A percentile compares a stretch with the other conserved stretches of the same genome.
Conservation (phyloP, 2,113 vertebrate genomes). For the Vicugna pacos region DNA sequence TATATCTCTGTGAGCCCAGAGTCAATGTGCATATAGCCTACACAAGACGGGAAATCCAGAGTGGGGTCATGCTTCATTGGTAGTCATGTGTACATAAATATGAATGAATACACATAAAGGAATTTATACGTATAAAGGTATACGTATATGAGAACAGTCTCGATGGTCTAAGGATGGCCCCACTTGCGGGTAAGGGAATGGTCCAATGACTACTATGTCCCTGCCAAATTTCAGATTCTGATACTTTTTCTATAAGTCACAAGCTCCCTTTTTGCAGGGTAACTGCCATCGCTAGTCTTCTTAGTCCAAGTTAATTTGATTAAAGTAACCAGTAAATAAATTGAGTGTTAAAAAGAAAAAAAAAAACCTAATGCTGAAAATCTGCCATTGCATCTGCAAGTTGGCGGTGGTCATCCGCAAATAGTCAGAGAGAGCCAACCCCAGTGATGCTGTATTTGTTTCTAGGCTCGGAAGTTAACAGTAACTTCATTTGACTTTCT, state of each 20-base stretch:
- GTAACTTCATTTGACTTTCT: constrained; percentile 73
- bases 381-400: constrained; percentile 45
- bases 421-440: constrained; percentile 79
- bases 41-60: not conserved
- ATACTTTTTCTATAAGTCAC: not conserved
- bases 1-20: not conserved
- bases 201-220: not conserved
- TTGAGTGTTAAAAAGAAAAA: not conserved
- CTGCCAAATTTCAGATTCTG: not conserved
- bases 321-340: constrained; percentile 72
- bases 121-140: not conserved
- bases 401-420: constrained; percentile 76
- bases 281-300: constrained; percentile 2
- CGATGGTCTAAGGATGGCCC: not conserved
- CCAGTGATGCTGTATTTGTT: constrained; percentile 65
- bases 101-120: not conserved
- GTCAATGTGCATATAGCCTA: not conserved
- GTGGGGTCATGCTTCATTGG: not conserved
- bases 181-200: not conserved
- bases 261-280: not conserved
- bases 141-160: not conserved
- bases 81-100: not conserved
- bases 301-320: not conserved
- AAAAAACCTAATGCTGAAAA: constrained; percentile 57
- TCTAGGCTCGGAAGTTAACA: constrained; percentile 81